phyloP scores from a whole-genome alignment of 2,797 vertebrate genomes.

The Alfaro cultratus region DNA sequence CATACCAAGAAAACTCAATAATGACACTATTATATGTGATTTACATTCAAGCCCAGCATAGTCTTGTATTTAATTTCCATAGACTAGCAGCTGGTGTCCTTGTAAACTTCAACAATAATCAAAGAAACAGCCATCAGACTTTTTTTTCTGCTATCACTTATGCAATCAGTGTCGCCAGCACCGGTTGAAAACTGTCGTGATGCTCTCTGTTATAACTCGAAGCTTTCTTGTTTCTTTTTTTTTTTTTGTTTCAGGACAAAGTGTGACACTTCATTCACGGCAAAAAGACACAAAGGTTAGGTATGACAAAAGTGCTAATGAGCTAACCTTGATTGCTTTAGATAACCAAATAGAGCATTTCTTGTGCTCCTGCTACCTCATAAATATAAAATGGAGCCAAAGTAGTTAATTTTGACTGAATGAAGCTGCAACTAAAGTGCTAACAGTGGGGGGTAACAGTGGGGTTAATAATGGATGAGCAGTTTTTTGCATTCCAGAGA shows the following conservation, averaged over 20 bases:
- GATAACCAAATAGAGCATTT: not conserved
- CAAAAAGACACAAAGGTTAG: not conserved
- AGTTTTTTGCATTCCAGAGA: not conserved
- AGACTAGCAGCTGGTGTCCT: not conserved
- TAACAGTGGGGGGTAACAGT: conserved; percentile 1
- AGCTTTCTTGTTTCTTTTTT: too few relatives aligned
- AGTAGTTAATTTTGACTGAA: conserved; percentile 1
- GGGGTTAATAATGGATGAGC: not conserved
- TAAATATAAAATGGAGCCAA: conserved; percentile 4
- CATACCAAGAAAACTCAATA: not conserved
- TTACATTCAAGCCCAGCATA: not conserved
- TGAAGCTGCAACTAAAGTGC: not conserved
- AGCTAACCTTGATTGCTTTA: not conserved
- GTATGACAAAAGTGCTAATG: not conserved
- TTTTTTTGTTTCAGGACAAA: not conserved
- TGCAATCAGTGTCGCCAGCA: not conserved
- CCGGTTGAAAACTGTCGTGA: not conserved
- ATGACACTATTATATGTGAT: not conserved
- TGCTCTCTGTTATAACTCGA: not conserved
- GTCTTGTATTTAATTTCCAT: not conserved
- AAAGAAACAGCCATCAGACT: not conserved
- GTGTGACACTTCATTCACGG: not conserved
- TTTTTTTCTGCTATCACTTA: conserved; percentile 1
- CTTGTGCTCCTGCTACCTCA: not conserved
- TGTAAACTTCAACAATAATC: not conserved